Evolutionary conservation across 2,888 invertebrate genomes (phyloP).

Genomic region (Nesidiocoris tenuis): DNA sequence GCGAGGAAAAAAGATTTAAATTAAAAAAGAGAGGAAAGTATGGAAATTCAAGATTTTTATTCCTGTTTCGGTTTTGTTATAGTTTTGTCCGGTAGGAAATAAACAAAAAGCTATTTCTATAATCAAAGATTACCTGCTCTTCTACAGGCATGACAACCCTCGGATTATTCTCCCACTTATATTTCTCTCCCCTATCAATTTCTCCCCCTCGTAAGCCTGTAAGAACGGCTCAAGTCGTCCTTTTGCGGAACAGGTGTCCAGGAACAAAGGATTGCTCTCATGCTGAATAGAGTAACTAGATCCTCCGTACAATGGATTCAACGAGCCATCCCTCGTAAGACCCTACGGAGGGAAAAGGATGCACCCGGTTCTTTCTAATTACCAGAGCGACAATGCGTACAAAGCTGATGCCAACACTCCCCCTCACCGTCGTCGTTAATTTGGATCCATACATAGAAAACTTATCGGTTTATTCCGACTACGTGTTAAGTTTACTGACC

Average conservation of each 20-base stretch:
- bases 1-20: no score
- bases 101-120: no score
- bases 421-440: background rate
- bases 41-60: no score
- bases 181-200: background rate
- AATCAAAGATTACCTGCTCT: no score
- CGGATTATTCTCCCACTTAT: no score
- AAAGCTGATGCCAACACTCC: background rate
- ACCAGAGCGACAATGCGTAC: background rate
- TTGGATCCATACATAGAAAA: no score
- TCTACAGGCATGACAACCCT: no score
- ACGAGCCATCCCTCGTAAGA: background rate
- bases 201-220: background rate
- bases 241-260: constrained; percentile 17
- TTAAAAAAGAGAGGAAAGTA: no score
- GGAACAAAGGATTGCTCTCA: constrained; percentile 18
- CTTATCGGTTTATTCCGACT: no score
- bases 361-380: background rate
- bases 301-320: background rate
- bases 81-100: no score
- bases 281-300: background rate
- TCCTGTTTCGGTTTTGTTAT: no score
- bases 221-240: background rate
- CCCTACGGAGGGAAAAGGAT: background rate
- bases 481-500: no score